Evolutionary conservation across 2,888 invertebrate species (phyloP).

Genomic region (Chirona hameri): DNA sequence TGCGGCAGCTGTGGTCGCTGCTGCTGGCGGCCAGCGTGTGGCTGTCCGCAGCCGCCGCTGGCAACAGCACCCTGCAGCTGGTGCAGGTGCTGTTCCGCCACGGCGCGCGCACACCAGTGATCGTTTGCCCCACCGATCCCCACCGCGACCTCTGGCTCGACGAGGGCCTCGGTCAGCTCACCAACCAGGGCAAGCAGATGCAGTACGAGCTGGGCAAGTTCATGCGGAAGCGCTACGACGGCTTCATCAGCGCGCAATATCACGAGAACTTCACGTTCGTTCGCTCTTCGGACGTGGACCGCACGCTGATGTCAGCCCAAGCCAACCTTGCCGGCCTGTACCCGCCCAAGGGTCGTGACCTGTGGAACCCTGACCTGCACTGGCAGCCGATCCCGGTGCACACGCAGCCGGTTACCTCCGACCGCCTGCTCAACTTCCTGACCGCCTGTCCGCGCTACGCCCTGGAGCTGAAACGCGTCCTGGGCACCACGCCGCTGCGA

Average conservation of each 20-base stretch:
- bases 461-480: constrained; percentile 50
- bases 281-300: constrained; percentile 77
- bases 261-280: constrained; percentile 57
- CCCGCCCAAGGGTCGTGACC: constrained; percentile 44
- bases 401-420: constrained; percentile 63
- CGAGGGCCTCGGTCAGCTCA: constrained; percentile 79
- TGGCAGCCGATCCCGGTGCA: constrained; percentile 91
- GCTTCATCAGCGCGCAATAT: constrained; percentile 44
- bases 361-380: constrained; percentile 44
- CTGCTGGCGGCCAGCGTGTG: not conserved
- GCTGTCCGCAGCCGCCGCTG: not conserved
- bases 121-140: constrained; percentile 78
- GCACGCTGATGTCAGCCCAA: constrained; percentile 84
- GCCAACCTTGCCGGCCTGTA: constrained; percentile 69
- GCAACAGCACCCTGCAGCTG: not conserved
- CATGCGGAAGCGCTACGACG: constrained; percentile 65
- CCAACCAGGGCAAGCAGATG: constrained; percentile 73
- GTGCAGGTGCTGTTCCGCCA: constrained; percentile 66
- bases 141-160: constrained; percentile 63
- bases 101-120: constrained; percentile 81
- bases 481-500: constrained; percentile 55
- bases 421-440: constrained; percentile 61
- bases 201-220: constrained; percentile 71
- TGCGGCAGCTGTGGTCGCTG: not conserved
- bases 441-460: constrained; percentile 66